phyloP scores from a whole-genome alignment of 1,140 invertebrate species.

The Sycophila sp. region DNA sequence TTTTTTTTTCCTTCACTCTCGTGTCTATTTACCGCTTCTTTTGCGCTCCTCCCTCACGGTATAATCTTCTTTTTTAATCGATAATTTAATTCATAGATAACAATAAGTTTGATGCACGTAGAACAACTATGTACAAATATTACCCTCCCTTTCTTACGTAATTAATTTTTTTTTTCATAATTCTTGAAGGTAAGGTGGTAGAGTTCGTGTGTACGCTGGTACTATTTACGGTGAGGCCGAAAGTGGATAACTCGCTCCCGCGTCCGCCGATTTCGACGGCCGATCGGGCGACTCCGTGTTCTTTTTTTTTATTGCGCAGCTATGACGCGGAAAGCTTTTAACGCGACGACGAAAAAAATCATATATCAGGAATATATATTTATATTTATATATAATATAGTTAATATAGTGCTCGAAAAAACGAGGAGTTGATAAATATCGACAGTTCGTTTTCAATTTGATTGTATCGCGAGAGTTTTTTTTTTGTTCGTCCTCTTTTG shows the following conservation, averaged over 20 bases:
- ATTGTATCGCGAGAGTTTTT: constrained; percentile 30
- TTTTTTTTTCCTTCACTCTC: neutral
- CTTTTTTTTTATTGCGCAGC: neutral
- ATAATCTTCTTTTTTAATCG: no score
- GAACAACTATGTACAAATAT: constrained; percentile 38
- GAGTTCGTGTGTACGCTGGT: neutral
- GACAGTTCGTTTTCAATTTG: constrained; percentile 34
- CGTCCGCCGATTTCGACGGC: no score
- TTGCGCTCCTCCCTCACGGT: no score
- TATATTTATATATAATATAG: constrained; percentile 11
- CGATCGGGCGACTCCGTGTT: no score
- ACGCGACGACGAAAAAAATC: constrained; percentile 18
- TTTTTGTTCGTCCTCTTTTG: neutral
- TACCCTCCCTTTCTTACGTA: no score
- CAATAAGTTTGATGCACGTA: constrained; percentile 14
- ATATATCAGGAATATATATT: constrained; percentile 12
- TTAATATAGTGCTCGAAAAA: constrained; percentile 18
- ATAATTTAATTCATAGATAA: constrained; percentile 29
- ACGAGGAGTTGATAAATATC: constrained; percentile 32
- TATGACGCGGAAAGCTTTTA: constrained; percentile 19
- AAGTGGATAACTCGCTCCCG: constrained; percentile 21
- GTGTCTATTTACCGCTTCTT: no score
- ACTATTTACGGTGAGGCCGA: constrained; percentile 26
- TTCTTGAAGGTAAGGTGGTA: constrained; percentile 3
- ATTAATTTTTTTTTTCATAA: no score